phyloP scores from a whole-genome alignment of 2,888 invertebrate genomes.

The Harpagoxenus sublaevis region DNA sequence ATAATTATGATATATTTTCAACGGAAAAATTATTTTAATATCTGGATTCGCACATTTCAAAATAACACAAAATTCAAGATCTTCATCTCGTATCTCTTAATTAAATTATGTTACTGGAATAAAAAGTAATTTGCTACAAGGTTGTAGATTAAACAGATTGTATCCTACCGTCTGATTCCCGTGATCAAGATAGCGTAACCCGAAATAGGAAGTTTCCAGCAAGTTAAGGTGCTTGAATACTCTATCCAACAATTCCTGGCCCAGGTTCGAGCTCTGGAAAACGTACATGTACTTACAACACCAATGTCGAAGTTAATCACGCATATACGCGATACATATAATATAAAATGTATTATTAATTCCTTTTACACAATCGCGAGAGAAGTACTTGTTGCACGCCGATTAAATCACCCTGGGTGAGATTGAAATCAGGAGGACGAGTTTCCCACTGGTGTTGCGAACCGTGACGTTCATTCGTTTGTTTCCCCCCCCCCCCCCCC shows the following conservation, averaged over 20 bases:
- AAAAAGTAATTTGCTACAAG: constrained; percentile 1
- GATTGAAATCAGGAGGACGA: constrained; percentile 76
- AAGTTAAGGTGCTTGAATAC: constrained; percentile 97
- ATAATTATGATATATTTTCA: constrained; percentile 45
- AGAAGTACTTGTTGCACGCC: constrained; percentile 33
- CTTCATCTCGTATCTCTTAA: not conserved
- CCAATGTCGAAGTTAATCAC: not conserved
- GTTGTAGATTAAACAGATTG: not conserved
- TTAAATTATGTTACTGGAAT: not conserved
- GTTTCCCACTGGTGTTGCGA: constrained; percentile 79
- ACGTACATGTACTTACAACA: not conserved
- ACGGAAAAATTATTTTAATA: not conserved
- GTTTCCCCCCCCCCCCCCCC: constrained; percentile 64
- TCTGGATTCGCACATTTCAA: not conserved
- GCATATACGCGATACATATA: not conserved
- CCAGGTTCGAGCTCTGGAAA: constrained; percentile 95
- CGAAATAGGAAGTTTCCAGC: constrained; percentile 98
- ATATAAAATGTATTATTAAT: constrained; percentile 37
- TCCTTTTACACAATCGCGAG: constrained; percentile 2
- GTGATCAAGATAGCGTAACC: constrained; percentile 96
- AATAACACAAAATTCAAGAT: not conserved
- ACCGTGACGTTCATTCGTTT: constrained; percentile 76
- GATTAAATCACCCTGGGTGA: constrained; percentile 45
- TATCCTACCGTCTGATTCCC: constrained; percentile 96
- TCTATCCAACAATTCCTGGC: constrained; percentile 96